Percentiles rank a stretch among this genome's conserved stretches.
These are phyloP conservation scores for Anniella stebbinsi DNA, from an alignment of 2,797 vertebrate species.

Conservation along the genomic window DNA sequence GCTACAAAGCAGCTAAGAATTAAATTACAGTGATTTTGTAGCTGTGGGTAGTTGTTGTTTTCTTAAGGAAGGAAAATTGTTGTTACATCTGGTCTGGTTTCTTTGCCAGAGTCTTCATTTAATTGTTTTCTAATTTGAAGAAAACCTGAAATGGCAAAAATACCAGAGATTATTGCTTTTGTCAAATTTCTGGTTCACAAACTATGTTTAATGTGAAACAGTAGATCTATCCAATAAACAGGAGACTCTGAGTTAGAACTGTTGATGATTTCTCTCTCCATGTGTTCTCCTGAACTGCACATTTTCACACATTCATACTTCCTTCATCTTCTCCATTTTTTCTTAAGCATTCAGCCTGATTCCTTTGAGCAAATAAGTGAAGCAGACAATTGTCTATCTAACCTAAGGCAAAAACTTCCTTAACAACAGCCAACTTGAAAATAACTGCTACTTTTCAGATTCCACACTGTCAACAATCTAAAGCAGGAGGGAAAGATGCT, in stretches of 20 bases:
- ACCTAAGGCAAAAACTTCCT: neutral
- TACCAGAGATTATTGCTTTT: slow-evolving; percentile 81
- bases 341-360: too few species aligned
- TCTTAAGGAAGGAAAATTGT: slow-evolving; percentile 71
- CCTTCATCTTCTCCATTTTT: slow-evolving; percentile 31
- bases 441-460: neutral
- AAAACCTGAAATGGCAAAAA: slow-evolving; percentile 84
- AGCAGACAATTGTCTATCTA: neutral
- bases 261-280: slow-evolving; percentile 47
- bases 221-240: slow-evolving; percentile 74
- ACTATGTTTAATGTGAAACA: slow-evolving; percentile 70
- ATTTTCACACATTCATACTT: slow-evolving; percentile 12
- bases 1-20: slow-evolving; percentile 80
- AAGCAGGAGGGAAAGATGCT: neutral
- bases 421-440: neutral
- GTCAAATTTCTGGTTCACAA: slow-evolving; percentile 81
- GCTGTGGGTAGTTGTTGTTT: slow-evolving; percentile 71
- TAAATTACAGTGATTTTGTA: slow-evolving; percentile 81
- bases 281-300: neutral
- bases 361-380: neutral
- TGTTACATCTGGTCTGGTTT: slow-evolving; percentile 80
- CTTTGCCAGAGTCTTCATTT: slow-evolving; percentile 83
- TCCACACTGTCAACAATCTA: neutral
- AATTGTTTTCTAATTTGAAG: slow-evolving; percentile 86
- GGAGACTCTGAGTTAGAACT: slow-evolving; percentile 34